Evolutionary conservation across 2,888 invertebrate genomes (phyloP).

Genomic region (Adela reaumurella): DNA sequence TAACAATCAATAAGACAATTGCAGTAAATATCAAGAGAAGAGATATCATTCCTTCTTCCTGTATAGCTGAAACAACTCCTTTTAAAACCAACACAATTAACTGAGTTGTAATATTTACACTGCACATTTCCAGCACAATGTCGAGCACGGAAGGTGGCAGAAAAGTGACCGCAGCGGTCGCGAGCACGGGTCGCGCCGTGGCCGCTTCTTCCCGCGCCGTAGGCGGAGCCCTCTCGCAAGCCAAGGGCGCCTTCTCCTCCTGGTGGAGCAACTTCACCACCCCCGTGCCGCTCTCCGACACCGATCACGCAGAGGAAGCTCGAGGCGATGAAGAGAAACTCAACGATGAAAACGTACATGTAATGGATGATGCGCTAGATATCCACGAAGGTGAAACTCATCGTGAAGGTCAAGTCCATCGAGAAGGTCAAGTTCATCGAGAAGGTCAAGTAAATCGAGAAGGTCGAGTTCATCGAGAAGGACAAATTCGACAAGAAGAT

Average conservation of each 20-base stretch:
- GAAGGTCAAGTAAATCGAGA: no score
- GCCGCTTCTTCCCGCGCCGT: conserved; percentile 49
- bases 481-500: no score
- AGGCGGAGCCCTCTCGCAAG: conserved; percentile 85
- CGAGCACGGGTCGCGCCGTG: conserved; percentile 86
- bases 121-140: conserved; percentile 82
- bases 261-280: conserved; percentile 79
- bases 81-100: background rate
- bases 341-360: no score
- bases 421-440: no score
- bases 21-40: background rate
- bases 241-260: conserved; percentile 79
- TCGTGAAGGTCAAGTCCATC: no score
- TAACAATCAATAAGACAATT: background rate
- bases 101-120: conserved; percentile 4
- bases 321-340: background rate
- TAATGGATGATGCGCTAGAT: no score
- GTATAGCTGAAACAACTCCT: conserved; percentile 2
- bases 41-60: no score
- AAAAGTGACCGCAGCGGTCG: conserved; percentile 90
- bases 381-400: no score
- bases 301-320: conserved; percentile 1
- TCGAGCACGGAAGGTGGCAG: conserved; percentile 91
- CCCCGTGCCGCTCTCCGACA: conserved; percentile 27
- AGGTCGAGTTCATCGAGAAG: no score